Evolutionary conservation across 1,140 invertebrate genomes (phyloP), one percentile per base, ranked within the genome.

Genomic region (Lepidurus couesii): DNA sequence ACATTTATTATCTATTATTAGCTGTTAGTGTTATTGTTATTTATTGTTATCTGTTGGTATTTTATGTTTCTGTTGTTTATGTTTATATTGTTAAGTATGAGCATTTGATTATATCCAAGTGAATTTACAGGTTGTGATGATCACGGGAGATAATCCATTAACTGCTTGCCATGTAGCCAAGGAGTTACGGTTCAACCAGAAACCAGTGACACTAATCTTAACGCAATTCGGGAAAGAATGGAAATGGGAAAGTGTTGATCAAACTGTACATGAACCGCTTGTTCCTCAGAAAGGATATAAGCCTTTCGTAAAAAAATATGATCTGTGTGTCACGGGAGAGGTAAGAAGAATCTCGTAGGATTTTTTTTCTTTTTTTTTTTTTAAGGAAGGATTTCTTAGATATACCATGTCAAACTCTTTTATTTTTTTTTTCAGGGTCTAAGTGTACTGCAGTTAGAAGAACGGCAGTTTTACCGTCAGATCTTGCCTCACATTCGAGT

Each of bases 91-190:
- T 34, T 4, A 3, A 4, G 34, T 34, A 34, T 34, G 34, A 34
- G 34, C 34, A 34, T 34, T 34, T 34, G 34, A 34, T 34, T 16
- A 24, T 16, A 79, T 65, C 81, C 26, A 78, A 34, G 34, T 34
- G 34, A 34, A 34, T 78, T 84, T 83, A 75, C 88, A 95, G 87
- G 94, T 97, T 21, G 91, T 94, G 1, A 99, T 99, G 97, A 99
- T 99, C 45, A 99, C 98, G 26, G 98, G 98, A 73, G 98, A 99
- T 85, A 99, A 98, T 89, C 96, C 97, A 9, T 86, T 99, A 45
- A 99, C 98, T 0, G 98, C 98, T 24, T 99, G 98, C 86, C 97
- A 99, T 85, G 98, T 99, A 7, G 97, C 97, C 5, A 92, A 92
- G 83, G 95, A 98, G 85, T 86, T 99, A 42, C 91, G 92, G 81